These are phyloP conservation scores for Promerops cafer DNA, from an alignment of 2,113 vertebrate genomes.

Conservation along the genomic window DNA sequence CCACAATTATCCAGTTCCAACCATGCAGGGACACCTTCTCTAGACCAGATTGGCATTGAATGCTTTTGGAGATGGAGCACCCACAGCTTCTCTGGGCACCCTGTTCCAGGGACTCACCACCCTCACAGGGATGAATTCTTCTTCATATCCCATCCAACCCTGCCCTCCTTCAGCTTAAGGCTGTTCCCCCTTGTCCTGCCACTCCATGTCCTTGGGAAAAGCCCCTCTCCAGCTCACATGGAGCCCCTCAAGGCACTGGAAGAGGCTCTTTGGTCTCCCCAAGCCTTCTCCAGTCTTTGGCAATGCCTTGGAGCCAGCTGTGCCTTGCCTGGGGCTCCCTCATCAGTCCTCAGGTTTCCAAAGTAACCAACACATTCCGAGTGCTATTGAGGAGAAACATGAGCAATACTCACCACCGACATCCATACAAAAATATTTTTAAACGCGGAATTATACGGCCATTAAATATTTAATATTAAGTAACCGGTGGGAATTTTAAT, in stretches of 20 bases:
- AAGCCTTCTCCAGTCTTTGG: neutral
- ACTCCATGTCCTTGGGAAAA: neutral
- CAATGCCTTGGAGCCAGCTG: accelerated
- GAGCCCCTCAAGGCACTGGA: neutral
- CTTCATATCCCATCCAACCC: neutral
- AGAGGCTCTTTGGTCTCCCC: neutral
- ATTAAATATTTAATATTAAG: slow-evolving; percentile 13
- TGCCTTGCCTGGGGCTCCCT: neutral
- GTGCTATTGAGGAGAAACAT: neutral
- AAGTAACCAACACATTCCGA: neutral
- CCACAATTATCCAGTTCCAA: neutral
- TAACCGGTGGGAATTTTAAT: slow-evolving; percentile 1
- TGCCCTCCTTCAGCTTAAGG: neutral
- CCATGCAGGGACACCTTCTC: neutral
- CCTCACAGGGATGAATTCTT: neutral
- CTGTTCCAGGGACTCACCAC: accelerated
- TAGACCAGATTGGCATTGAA: neutral
- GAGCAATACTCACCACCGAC: neutral
- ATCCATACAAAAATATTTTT: neutral
- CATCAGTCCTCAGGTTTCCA: neutral
- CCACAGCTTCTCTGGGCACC: neutral
- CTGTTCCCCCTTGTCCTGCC: neutral
- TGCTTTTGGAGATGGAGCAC: neutral
- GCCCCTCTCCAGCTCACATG: neutral
- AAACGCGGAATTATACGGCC: neutral